These are phyloP conservation scores for Lycia hirtaria DNA, from an alignment of 2,888 invertebrate species.

Conservation along the genomic window DNA sequence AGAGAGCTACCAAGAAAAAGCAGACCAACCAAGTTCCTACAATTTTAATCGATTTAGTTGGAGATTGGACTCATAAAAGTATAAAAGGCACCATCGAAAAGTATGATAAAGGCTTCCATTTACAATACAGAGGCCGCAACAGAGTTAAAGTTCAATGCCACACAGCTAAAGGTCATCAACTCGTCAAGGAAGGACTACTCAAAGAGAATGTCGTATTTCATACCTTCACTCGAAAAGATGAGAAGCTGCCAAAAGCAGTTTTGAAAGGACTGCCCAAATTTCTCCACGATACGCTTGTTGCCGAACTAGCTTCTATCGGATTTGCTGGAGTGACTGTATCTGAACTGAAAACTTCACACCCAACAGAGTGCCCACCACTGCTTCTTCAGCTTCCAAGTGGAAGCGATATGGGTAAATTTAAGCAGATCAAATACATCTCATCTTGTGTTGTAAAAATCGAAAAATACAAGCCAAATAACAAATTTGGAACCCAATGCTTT, in stretches of 20 bases:
- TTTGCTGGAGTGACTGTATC: too few relatives aligned
- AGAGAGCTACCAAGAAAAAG: too few relatives aligned
- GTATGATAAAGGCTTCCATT: neutral
- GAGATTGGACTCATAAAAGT: neutral
- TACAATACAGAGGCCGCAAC: neutral
- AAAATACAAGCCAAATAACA: neutral
- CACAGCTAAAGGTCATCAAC: neutral
- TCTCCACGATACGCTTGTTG: too few relatives aligned
- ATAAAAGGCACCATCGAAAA: neutral
- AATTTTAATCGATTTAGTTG: neutral
- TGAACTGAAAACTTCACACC: too few relatives aligned
- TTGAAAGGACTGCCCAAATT: too few relatives aligned
- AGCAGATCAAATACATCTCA: neutral
- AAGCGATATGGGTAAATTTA: too few relatives aligned
- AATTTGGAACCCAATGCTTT: neutral
- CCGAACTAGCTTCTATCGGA: too few relatives aligned
- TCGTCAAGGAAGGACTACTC: neutral
- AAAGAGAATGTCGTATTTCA: neutral
- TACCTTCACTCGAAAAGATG: too few relatives aligned
- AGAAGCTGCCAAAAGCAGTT: too few relatives aligned
- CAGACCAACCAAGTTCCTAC: neutral
- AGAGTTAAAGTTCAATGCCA: neutral
- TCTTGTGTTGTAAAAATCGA: neutral
- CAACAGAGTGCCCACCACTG: too few relatives aligned
- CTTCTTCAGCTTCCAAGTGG: too few relatives aligned